Evolutionary conservation across 2,113 vertebrate genomes (phyloP).

Genomic region (Synchiropus splendidus): DNA sequence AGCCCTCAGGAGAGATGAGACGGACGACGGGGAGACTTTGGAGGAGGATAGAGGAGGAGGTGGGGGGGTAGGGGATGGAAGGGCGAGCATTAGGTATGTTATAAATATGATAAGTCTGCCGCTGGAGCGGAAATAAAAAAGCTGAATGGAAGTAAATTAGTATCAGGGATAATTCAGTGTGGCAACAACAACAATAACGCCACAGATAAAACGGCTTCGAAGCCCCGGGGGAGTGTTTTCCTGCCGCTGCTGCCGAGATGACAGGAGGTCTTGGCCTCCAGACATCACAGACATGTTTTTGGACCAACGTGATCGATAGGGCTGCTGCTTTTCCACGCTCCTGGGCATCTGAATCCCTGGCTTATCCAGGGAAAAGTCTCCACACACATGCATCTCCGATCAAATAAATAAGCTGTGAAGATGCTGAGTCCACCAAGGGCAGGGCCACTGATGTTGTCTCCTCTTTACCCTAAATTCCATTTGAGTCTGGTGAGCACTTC

Average conservation of each 20-base stretch:
- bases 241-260: slow-evolving; percentile 10
- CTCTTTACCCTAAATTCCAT: no score
- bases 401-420: slow-evolving; percentile 1
- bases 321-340: background rate
- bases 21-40: slow-evolving; percentile 17
- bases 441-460: no score
- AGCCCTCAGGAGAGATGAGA: slow-evolving; percentile 42
- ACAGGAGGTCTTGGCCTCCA: slow-evolving; percentile 13
- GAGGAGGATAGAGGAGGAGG: slow-evolving; percentile 7
- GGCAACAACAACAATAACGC: no score
- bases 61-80: slow-evolving; percentile 7
- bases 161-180: no score
- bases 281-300: slow-evolving; percentile 8
- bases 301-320: slow-evolving; percentile 10
- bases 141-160: no score
- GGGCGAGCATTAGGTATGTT: no score
- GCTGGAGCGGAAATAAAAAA: slow-evolving; percentile 1
- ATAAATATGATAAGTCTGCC: slow-evolving; percentile 23
- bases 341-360: no score
- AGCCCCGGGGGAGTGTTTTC: background rate
- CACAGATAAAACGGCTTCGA: no score
- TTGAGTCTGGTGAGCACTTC: no score
- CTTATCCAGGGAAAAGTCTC: background rate
- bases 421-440: no score
- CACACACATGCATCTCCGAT: background rate